Evolutionary conservation across 2,888 invertebrate genomes (phyloP).

Genomic region (Cryptocephalus moraei): DNA sequence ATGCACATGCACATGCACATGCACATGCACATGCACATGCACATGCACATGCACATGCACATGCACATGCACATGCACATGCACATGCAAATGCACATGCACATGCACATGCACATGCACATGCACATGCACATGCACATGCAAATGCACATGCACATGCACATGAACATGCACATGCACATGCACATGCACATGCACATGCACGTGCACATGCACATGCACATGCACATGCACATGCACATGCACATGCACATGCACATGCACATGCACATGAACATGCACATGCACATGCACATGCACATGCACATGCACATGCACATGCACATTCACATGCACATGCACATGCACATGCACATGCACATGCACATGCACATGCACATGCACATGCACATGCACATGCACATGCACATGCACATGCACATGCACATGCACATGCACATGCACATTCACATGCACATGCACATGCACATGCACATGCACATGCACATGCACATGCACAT

Average conservation of each 20-base stretch:
- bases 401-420: not conserved
- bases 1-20: not conserved
- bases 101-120: not conserved
- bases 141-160: not conserved
- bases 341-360: not conserved
- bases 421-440: not conserved
- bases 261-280: not conserved
- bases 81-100: too few species aligned
- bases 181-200: not conserved
- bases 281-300: not conserved
- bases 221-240: not conserved
- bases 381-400: not conserved
- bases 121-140: not conserved
- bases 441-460: too few species aligned
- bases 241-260: not conserved
- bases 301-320: not conserved
- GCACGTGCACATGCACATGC: not conserved
- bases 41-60: not conserved
- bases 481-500: not conserved
- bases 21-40: not conserved
- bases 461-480: not conserved
- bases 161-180: not conserved
- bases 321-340: too few species aligned
- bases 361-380: not conserved
- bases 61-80: not conserved